These are phyloP conservation scores for Simalia tracyae DNA, from an alignment of 2,797 vertebrate species.

Conservation along the genomic window DNA sequence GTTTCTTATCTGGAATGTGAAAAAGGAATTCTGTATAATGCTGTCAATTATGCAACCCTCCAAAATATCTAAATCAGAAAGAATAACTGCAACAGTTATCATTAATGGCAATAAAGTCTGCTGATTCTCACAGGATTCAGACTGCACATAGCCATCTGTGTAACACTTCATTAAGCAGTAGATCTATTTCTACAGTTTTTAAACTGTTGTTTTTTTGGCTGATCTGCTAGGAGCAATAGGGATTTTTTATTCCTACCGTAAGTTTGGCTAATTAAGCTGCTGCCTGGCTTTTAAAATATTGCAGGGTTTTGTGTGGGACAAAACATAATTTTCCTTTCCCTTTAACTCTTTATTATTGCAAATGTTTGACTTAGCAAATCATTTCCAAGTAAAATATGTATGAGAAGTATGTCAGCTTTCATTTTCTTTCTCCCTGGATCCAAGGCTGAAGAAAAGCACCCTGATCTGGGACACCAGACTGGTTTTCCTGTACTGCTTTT, in stretches of 20 bases:
- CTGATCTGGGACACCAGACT: background rate
- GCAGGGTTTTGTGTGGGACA: background rate
- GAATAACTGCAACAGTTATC: background rate
- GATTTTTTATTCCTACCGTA: background rate
- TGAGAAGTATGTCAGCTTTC: background rate
- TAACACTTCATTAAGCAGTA: background rate
- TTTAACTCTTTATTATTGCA: background rate
- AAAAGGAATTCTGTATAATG: background rate
- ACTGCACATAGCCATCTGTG: background rate
- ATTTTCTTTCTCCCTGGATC: background rate
- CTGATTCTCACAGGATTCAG: background rate
- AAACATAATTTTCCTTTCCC: background rate
- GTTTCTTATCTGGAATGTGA: background rate
- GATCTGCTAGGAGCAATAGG: background rate
- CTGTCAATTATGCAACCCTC: background rate
- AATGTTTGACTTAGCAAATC: background rate
- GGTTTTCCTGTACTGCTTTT: background rate
- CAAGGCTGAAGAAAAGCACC: background rate
- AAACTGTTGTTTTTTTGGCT: background rate
- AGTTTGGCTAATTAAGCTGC: constrained; percentile 1
- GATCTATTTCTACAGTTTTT: background rate
- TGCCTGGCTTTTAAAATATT: background rate
- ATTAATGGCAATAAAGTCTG: background rate
- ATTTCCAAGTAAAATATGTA: background rate
- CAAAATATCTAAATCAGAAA: background rate